Percentiles rank a stretch among this genome's conserved stretches.
These are phyloP conservation scores for Reticulitermes speratus DNA, from an alignment of 1,140 invertebrate species.

Conservation along the genomic window DNA sequence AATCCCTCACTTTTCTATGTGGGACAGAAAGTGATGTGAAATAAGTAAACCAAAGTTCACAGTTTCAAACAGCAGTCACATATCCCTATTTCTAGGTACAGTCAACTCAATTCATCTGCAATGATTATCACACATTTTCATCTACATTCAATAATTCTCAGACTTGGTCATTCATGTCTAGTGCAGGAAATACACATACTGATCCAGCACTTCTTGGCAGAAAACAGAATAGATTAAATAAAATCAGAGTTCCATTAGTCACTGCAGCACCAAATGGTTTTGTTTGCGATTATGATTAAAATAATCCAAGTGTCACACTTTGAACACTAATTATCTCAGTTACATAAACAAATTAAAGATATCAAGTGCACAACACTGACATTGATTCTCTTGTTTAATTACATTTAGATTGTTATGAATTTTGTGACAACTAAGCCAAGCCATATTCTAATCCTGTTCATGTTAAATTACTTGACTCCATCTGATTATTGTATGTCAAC, in stretches of 20 bases:
- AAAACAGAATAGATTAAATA: not conserved
- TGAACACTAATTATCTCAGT: conserved; percentile 13
- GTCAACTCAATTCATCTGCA: not conserved
- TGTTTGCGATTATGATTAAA: not conserved
- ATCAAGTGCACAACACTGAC: conserved; percentile 22
- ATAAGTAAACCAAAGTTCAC: not conserved
- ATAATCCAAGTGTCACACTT: not conserved
- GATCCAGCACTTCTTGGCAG: not conserved
- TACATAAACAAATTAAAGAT: not conserved
- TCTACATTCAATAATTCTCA: not conserved
- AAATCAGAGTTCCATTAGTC: not conserved
- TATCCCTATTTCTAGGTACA: not conserved
- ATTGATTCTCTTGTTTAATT: not conserved
- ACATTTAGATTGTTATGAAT: conserved; percentile 21
- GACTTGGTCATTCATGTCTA: not conserved
- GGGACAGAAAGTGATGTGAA: not conserved
- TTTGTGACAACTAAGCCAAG: conserved; percentile 27
- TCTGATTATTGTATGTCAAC: conserved; percentile 9
- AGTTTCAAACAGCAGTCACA: not conserved
- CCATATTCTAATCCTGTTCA: too few species aligned
- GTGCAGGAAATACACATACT: not conserved
- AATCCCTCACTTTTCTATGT: not conserved
- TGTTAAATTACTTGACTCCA: not conserved
- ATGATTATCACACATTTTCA: not conserved
- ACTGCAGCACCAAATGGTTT: conserved; percentile 15